A percentile compares a stretch with the other conserved stretches of the same genome.
Evolutionary conservation across 1,140 invertebrate genomes (phyloP).

Genomic region (Drosophila rhopaloa): DNA sequence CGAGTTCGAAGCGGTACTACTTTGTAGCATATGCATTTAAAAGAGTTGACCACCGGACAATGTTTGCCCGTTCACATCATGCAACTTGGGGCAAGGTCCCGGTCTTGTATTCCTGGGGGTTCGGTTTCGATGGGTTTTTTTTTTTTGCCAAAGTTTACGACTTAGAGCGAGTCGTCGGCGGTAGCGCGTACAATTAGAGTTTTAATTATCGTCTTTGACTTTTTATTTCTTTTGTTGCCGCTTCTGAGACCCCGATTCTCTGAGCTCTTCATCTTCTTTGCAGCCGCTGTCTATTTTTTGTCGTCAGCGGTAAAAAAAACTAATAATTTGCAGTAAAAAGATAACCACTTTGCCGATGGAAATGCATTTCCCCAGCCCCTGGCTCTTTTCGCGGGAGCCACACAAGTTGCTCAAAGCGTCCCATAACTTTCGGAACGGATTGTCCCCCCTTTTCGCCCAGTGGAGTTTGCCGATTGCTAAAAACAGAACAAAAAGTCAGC

Average conservation of each 20-base stretch:
- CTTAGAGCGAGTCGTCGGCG: constrained; percentile 35
- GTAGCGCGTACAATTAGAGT: constrained; percentile 80
- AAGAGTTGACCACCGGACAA: constrained; percentile 24
- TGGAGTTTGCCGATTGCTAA: constrained; percentile 47
- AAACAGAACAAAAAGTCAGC: constrained; percentile 71
- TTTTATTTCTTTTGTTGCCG: constrained; percentile 37
- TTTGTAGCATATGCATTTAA: constrained; percentile 24
- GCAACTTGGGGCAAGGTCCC: constrained; percentile 21
- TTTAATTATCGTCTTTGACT: constrained; percentile 75
- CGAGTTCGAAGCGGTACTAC: constrained; percentile 6
- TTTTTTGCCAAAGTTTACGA: constrained; percentile 45
- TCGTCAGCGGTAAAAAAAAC: constrained; percentile 73
- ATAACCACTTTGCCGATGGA: constrained; percentile 76
- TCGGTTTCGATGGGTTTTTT: neutral
- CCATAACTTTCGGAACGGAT: constrained; percentile 51
- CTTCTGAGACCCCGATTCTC: neutral
- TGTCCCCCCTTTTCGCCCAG: neutral
- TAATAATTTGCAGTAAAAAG: constrained; percentile 83
- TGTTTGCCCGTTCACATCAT: constrained; percentile 40
- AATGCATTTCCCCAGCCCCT: constrained; percentile 28
- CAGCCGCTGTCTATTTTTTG: constrained; percentile 51
- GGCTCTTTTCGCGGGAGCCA: constrained; percentile 47
- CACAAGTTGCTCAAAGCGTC: constrained; percentile 65
- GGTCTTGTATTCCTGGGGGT: constrained; percentile 5
- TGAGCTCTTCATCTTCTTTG: constrained; percentile 3